Evolutionary conservation across 2,113 vertebrate species (phyloP).

Genomic region (Heloderma charlesbogerti): DNA sequence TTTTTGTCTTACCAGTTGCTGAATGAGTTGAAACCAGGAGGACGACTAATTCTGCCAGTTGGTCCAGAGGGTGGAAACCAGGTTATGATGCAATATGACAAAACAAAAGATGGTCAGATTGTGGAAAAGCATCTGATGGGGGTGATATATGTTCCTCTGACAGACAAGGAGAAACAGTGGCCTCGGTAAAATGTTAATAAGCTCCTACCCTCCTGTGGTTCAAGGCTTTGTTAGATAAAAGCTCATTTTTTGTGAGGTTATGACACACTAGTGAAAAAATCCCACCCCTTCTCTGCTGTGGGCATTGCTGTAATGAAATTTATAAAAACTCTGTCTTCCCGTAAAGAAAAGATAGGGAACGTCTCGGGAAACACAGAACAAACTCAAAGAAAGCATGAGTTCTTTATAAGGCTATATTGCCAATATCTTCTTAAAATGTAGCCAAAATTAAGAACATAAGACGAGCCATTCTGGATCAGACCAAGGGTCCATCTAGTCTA

Average conservation of each 20-base stretch:
- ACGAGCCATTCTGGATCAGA: too few species aligned
- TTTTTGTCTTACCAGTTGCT: conserved; percentile 79
- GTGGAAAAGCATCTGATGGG: conserved; percentile 88
- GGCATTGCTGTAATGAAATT: neutral
- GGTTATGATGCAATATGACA: conserved; percentile 90
- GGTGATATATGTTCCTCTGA: conserved; percentile 90
- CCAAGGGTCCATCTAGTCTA: too few species aligned
- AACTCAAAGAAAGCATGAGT: neutral
- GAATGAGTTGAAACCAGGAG: conserved; percentile 89
- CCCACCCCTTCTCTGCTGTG: fast-evolving
- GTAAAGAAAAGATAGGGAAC: neutral
- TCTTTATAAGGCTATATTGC: neutral
- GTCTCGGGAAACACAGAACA: neutral
- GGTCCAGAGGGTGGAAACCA: conserved; percentile 87
- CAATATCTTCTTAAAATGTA: neutral
- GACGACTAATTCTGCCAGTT: conserved; percentile 87
- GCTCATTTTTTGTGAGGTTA: conserved; percentile 25
- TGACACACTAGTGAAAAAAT: conserved; percentile 9
- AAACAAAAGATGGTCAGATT: conserved; percentile 84
- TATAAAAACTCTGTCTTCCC: neutral
- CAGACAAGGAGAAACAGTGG: conserved; percentile 88
- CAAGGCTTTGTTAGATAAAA: neutral
- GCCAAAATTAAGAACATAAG: neutral
- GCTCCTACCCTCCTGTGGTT: conserved; percentile 1
- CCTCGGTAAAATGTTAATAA: conserved; percentile 79